Evolutionary conservation across 2,113 vertebrate species (phyloP).

Genomic region (Nycticryphes semicollaris): DNA sequence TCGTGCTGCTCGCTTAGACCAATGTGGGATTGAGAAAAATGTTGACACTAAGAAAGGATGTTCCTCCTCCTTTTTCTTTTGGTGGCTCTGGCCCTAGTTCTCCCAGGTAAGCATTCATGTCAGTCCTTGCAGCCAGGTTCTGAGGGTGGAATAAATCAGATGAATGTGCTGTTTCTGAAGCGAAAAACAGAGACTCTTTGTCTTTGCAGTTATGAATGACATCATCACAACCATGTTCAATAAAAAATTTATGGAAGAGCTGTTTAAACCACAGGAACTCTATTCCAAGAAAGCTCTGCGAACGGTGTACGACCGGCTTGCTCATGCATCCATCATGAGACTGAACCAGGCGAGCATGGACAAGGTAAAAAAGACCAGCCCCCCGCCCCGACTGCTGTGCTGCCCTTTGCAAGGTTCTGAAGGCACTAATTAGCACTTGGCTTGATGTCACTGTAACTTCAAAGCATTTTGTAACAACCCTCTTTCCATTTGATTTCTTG

Average conservation of each 20-base stretch:
- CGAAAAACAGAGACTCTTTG: conserved; percentile 8
- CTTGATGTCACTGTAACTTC: not conserved
- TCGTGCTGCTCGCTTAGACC: not conserved
- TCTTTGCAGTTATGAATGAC: conserved; percentile 94
- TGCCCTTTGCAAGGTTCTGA: accelerated
- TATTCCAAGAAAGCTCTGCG: conserved; percentile 96
- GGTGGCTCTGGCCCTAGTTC: not conserved
- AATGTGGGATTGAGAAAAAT: not conserved
- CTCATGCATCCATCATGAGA: conserved; percentile 97
- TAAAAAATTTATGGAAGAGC: conserved; percentile 93
- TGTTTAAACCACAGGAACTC: conserved; percentile 97
- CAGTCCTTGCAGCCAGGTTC: not conserved
- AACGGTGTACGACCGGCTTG: conserved; percentile 92
- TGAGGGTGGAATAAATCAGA: not conserved
- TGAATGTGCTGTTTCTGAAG: not conserved
- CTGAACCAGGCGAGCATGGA: conserved; percentile 99
- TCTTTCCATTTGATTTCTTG: not conserved
- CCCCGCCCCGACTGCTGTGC: not conserved
- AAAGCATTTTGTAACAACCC: not conserved
- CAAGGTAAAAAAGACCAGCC: conserved; percentile 78
- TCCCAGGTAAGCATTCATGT: not conserved
- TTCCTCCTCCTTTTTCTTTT: not conserved
- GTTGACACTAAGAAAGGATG: not conserved
- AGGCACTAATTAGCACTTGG: accelerated
- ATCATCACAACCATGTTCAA: conserved; percentile 99